Base-by-base conservation (phyloP, 1,140 invertebrate genomes). In the Andrena cerasifolii region DNA sequence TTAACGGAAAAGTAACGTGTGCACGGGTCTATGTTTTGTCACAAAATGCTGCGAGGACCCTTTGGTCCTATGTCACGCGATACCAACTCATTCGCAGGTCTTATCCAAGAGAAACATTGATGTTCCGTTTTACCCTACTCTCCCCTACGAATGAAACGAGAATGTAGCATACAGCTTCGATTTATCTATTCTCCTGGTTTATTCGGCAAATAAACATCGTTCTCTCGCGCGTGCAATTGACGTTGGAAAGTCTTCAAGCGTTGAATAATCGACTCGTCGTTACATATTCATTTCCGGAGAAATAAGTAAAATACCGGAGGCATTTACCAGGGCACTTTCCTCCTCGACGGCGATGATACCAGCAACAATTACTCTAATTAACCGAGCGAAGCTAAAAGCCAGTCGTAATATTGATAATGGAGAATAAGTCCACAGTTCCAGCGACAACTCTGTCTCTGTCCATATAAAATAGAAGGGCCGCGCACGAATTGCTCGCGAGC, bases 341-440 rank as follows among this genome's bases (percentile, higher is more conserved):
- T 26, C 8, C 24, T 6, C 26, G 33, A 16, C 40, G 12, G 21
- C 65, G n/a, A 14, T 18, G n/a, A 21, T 43, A 14, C 36, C 2
- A 1, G 4, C 14, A 4, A 53, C 36, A 56, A 75, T 75, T 75
- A 75, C 51, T 66, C n/a, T 66, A 66, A 75, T 75, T 75, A 66
- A 56, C n/a, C 16, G 62, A 45, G 31, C 51, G 28, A 47, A 31
- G 36, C 31, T 36, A 28, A 10, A 51, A 51, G 21, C 56, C 2
- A 21, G 54, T 16, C 40, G 54, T 16, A 45, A 51, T 62, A 26
- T 14, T 12, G 14, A 26, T 74, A 65, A 66, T 66, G 53, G 45
- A 45, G 14, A 18, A 74, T 21, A 4, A 10, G 7, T 21, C 33
- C 10, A 61, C n/a, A 36, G 18, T 56, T 31, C 1, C 53, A 4